phyloP scores from a whole-genome alignment of 2,113 vertebrate genomes.

The Apteryx owenii region DNA sequence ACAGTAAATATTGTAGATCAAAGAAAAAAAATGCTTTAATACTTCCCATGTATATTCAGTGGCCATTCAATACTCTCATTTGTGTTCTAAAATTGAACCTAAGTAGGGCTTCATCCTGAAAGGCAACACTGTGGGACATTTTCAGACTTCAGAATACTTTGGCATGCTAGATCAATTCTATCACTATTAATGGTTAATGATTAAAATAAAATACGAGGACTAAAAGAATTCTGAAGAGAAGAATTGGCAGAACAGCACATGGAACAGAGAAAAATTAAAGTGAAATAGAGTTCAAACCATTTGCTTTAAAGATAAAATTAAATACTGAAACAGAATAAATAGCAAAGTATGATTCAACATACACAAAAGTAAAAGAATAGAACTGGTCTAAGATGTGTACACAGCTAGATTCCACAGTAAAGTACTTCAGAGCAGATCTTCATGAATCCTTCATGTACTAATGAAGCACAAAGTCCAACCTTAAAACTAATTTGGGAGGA shows the following conservation, averaged over 20 bases:
- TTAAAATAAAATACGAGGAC: background rate
- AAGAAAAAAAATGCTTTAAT: background rate
- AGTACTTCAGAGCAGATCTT: background rate
- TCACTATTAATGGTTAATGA: background rate
- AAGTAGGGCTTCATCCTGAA: background rate
- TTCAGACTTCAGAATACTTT: background rate
- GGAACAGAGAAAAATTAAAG: background rate
- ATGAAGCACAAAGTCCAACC: background rate
- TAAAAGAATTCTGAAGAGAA: background rate
- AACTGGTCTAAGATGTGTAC: background rate
- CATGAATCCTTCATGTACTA: background rate
- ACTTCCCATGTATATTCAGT: background rate
- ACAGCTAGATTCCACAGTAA: background rate
- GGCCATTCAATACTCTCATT: background rate
- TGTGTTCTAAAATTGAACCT: background rate
- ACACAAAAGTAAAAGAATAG: background rate
- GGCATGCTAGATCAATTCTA: background rate
- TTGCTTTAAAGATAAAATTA: background rate
- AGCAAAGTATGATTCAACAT: background rate
- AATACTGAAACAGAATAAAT: background rate
- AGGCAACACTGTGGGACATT: background rate
- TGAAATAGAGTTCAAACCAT: background rate
- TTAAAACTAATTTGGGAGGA: background rate
- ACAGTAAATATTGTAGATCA: slow-evolving; percentile 8
- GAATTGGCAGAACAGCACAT: background rate